phyloP scores from a whole-genome alignment of 1,140 invertebrate species.

The Drosophila arizonae region DNA sequence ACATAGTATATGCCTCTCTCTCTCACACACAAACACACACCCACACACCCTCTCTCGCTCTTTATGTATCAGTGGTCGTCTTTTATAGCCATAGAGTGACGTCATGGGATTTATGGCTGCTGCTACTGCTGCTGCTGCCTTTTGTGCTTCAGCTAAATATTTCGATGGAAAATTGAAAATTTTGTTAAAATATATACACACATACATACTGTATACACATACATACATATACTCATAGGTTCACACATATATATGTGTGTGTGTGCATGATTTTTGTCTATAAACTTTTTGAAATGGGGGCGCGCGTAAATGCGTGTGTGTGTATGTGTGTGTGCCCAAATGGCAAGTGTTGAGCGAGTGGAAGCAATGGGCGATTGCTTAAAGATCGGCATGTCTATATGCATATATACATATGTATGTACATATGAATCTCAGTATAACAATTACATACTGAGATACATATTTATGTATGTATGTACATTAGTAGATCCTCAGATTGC shows the following conservation, averaged over 20 bases:
- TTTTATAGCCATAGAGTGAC: constrained; percentile 38
- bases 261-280: background rate
- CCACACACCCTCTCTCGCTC: background rate
- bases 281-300: constrained; percentile 30
- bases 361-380: constrained; percentile 37
- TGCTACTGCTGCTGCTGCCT: constrained; percentile 52
- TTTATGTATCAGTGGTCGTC: constrained; percentile 13
- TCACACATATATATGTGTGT: background rate
- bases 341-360: constrained; percentile 45
- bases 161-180: constrained; percentile 49
- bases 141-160: constrained; percentile 40
- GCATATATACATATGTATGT: background rate
- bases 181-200: constrained; percentile 16
- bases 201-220: constrained; percentile 2
- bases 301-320: constrained; percentile 23
- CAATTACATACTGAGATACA: no score
- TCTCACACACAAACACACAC: background rate
- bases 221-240: constrained; percentile 2
- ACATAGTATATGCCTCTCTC: background rate
- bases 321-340: background rate
- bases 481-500: no score
- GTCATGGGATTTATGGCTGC: constrained; percentile 66
- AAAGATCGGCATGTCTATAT: constrained; percentile 11
- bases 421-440: background rate
- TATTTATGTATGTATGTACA: no score